Conservation (phyloP, 2,113 vertebrate species). For the Hemiscyllium ocellatum region DNA sequence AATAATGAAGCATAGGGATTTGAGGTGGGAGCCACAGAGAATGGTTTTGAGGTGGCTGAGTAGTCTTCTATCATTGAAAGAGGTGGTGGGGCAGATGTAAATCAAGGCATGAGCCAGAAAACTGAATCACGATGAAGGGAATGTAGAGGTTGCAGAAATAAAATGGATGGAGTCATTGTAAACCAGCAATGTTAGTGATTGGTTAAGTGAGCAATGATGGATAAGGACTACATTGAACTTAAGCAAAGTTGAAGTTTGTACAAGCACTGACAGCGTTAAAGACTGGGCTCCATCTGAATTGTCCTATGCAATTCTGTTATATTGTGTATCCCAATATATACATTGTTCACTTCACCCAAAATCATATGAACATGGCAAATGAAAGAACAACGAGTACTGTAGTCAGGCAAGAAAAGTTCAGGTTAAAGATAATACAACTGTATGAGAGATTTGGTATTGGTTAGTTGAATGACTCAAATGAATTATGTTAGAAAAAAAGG, state of each 20-base stretch:
- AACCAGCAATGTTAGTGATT: background rate
- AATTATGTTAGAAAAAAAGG: too few species aligned
- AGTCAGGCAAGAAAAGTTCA: background rate
- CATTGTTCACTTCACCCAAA: background rate
- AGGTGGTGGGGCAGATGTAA: background rate
- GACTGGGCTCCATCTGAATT: too few species aligned
- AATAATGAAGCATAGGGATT: background rate
- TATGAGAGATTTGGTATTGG: background rate
- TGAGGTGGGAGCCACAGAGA: background rate
- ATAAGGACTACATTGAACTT: too few species aligned
- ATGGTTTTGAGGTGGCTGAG: background rate
- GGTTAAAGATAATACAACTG: background rate
- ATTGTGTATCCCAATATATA: background rate
- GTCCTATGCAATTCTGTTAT: background rate
- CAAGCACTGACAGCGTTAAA: too few species aligned
- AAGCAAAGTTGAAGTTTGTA: too few species aligned
- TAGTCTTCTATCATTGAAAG: background rate
- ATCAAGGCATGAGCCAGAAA: background rate
- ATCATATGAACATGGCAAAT: background rate
- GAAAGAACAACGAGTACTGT: background rate
- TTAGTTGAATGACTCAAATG: too few species aligned
- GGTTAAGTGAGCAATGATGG: too few species aligned
- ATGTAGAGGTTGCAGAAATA: background rate
- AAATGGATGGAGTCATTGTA: background rate
- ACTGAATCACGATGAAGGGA: background rate